phyloP scores from a whole-genome alignment of 2,113 vertebrate species.

The Cyanoramphus novaezelandiae region DNA sequence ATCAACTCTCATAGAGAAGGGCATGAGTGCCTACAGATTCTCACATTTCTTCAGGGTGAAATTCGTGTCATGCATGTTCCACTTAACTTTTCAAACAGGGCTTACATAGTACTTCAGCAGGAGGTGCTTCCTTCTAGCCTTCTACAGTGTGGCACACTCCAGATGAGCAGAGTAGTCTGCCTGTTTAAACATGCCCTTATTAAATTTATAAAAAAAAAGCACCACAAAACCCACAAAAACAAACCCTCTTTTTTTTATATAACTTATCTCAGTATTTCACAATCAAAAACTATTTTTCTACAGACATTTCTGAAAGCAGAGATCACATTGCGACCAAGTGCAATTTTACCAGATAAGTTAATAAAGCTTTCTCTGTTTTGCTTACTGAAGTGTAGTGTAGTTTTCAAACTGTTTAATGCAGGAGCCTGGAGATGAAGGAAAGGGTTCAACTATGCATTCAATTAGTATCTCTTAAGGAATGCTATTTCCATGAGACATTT shows the following conservation, averaged over 20 bases:
- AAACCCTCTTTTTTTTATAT: neutral
- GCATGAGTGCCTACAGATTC: neutral
- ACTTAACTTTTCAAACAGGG: slow-evolving; percentile 13
- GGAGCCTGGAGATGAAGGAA: neutral
- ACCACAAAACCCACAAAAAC: neutral
- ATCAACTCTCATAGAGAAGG: neutral
- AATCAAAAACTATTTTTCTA: neutral
- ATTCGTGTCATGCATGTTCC: neutral
- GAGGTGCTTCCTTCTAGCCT: neutral
- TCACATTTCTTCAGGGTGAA: neutral
- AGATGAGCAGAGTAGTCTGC: neutral
- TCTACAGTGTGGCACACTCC: neutral
- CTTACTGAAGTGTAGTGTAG: neutral
- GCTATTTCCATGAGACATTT: neutral
- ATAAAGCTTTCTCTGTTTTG: slow-evolving; percentile 11
- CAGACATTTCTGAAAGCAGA: neutral
- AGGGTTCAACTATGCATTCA: neutral
- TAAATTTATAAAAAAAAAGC: neutral
- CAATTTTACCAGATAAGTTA: neutral
- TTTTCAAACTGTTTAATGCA: slow-evolving; percentile 17
- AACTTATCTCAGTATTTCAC: neutral
- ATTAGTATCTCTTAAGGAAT: slow-evolving; percentile 8
- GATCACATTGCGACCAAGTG: neutral
- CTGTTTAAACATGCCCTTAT: neutral
- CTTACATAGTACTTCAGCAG: neutral